These are phyloP conservation scores for Cerastoderma edule DNA, from an alignment of 2,888 invertebrate genomes.

Conservation along the genomic window DNA sequence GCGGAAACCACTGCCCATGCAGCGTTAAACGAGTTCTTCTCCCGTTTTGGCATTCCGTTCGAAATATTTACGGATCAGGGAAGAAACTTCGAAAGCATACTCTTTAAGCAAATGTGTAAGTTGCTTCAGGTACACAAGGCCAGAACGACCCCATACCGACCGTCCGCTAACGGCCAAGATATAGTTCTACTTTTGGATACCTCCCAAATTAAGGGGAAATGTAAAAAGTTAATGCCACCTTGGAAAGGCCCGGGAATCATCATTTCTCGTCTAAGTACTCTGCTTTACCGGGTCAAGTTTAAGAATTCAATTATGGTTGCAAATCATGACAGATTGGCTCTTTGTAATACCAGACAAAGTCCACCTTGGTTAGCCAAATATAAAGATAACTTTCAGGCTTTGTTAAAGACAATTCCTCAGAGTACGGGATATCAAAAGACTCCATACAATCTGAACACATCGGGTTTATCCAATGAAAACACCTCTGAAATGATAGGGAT, in stretches of 20 bases:
- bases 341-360: constrained; percentile 19
- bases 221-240: constrained; percentile 33
- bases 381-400: background rate
- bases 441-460: no score
- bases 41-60: constrained; percentile 26
- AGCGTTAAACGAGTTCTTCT: constrained; percentile 21
- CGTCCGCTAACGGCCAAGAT: constrained; percentile 33
- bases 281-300: constrained; percentile 31
- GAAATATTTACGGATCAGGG: constrained; percentile 20
- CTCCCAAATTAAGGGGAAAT: background rate
- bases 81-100: constrained; percentile 20
- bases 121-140: constrained; percentile 21
- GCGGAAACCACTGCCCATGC: constrained; percentile 25
- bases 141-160: constrained; percentile 31
- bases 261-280: constrained; percentile 28
- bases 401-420: no score
- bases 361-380: constrained; percentile 26
- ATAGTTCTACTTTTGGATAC: constrained; percentile 28
- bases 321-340: constrained; percentile 47
- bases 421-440: no score
- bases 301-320: constrained; percentile 19
- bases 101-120: constrained; percentile 20
- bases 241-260: constrained; percentile 53
- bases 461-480: no score
- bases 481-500: no score